Base-by-base conservation (phyloP, 2,888 invertebrate species). In the Trissolcus brochymenae region DNA sequence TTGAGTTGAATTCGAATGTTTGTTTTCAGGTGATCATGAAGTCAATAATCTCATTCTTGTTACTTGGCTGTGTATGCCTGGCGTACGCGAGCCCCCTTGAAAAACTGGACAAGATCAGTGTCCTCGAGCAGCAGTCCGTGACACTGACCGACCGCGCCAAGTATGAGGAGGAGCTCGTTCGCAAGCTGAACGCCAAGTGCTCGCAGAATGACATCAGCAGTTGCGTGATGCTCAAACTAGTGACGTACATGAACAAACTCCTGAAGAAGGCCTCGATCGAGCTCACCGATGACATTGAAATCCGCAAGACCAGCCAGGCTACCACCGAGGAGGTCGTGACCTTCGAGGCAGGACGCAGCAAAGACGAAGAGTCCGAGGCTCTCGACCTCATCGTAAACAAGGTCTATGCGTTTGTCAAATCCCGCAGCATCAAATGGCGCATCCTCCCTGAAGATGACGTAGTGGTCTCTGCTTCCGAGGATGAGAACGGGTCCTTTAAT, bases 181-280 rank as follows among this genome's bases (percentile, higher is more conserved):
- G 93, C 54, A 95, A 95, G 81, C 90, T 96, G 46, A 95, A 94
- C 85, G 90, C 91, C 81, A 95, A 95, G 91, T 96, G 96, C 86
- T 92, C 93, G 4, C 93, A 94, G 80, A 92, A 93, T 64, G 95
- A 96, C 84, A 92, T 94, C 54, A 94, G 94, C 43, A 94, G 95
- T 7, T 96, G 96, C 87, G 93, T 95, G 86, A 95, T 95, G 91
- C 91, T 95, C 17, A 96, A 95, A 88, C 89, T 95, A 82, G 94
- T 95, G 46, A 93, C 94, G 16, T 95, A 95, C 87, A 94, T 95
- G 90, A 95, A 96, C 90, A 91, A 93, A 79, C 92, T 95, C 89
- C 90, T 95, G 85, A 93, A 95, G 87, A 95, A 95, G 80, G 93
- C 95, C 0, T 93, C 94, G 60, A 92, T 96, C 84, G 94, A 95